These are phyloP conservation scores for Tiliqua scincoides DNA, from an alignment of 2,113 vertebrate genomes.

Conservation along the genomic window DNA sequence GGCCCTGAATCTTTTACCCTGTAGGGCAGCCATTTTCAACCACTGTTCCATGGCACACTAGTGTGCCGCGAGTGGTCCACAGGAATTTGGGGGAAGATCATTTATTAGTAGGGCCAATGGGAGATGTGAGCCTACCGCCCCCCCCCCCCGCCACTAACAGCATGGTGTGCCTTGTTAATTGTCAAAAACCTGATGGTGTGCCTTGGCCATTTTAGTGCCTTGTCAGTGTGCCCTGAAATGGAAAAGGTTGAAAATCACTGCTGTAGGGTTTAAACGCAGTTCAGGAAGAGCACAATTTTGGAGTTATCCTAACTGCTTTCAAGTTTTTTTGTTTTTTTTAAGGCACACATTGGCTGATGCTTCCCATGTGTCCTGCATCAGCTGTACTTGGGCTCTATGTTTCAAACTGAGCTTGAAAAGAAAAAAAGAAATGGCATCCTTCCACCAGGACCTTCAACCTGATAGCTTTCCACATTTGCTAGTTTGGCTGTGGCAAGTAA, in stretches of 20 bases:
- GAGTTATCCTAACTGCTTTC: background rate
- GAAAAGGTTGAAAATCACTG: no score
- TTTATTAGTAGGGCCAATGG: no score
- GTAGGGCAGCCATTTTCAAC: no score
- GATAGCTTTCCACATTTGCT: background rate
- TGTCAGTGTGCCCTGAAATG: no score
- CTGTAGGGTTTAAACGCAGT: background rate
- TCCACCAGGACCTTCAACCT: background rate
- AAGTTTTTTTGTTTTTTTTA: background rate
- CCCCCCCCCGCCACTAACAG: no score
- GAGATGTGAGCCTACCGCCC: no score
- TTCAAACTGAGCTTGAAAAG: background rate
- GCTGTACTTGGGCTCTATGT: background rate
- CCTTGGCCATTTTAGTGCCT: no score
- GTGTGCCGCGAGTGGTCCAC: no score
- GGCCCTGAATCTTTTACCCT: background rate
- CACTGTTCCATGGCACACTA: no score
- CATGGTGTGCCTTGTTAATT: no score
- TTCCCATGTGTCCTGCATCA: background rate
- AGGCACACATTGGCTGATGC: background rate
- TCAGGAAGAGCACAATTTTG: background rate
- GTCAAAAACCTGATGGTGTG: no score
- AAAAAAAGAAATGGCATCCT: background rate
- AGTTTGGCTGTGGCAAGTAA: conserved; percentile 21
- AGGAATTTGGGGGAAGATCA: no score